Base-by-base conservation (phyloP, 2,797 vertebrate genomes). In the Aplochiton taeniatus region DNA sequence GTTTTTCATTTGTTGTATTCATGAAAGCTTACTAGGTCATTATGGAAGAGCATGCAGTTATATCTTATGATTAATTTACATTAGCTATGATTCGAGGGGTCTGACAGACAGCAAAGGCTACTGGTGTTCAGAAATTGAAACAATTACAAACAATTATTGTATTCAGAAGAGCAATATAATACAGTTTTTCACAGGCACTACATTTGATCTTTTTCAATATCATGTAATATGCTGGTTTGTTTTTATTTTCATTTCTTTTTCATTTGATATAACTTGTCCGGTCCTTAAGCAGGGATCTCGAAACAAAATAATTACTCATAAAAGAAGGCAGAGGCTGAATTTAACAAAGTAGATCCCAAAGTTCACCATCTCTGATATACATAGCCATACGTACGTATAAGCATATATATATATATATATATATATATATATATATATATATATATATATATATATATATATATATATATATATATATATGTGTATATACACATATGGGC, bases 111-210 rank as follows among this genome's bases (percentile, higher is more conserved):
- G 95, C 94, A 90, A 96, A 97, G 96, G 96, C 95, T 96, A 95
- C 94, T 91, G 95, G 95, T 96, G 96, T 95, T 95, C 92, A 95
- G 93, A 94, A 90, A 92, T 90, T 90, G 91, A 82, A 85, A 83
- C 73, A 82, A 59, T 85, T 89, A 89, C 81, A 92, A 91, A 92
- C 83, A 83, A 69, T 83, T 82, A 80, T 78, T 79, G 83, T 76
- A 91, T 93, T 95, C 92, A 94, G 94, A 95, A 94, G 95, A 96
- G 95, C 93, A 90, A 92, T 96, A 97, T 94, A 95, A 95, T 96
- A 98, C 95, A 97, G 93, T 92, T 94, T n/a, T 95, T 96, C 94
- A 97, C 96, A 98, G 96, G 96, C 96, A 98, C 96, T 96, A 96
- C 94, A 96, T 94, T 94, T 94, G 93, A 87, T 89, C 80, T 84